Conservation (phyloP, 1,140 invertebrate species). For the Drosophila dunni region DNA sequence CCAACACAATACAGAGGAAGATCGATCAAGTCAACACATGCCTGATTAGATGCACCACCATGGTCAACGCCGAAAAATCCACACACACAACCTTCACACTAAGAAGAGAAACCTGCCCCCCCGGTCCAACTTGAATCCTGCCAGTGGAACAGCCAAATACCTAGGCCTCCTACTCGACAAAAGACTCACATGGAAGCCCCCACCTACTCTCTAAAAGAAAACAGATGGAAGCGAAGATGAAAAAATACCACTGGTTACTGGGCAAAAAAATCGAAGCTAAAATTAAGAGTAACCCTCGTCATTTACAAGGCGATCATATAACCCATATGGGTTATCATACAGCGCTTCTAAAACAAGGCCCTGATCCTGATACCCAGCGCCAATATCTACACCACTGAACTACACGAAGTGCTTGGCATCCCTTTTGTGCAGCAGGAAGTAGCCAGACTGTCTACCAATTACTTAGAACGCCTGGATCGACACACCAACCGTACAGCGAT, state of each 20-base stretch:
- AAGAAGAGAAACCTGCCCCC: neutral
- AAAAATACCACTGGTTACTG: too few relatives aligned
- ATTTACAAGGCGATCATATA: neutral
- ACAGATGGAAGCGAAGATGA: too few relatives aligned
- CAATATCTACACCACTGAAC: too few relatives aligned
- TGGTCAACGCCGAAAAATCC: neutral
- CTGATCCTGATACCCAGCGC: neutral
- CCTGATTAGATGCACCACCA: neutral
- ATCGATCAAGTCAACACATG: neutral
- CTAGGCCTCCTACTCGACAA: neutral
- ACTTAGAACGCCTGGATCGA: too few relatives aligned
- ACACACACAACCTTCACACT: neutral
- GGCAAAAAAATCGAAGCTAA: too few relatives aligned
- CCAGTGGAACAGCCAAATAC: neutral
- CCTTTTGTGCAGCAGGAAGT: too few relatives aligned
- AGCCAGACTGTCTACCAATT: too few relatives aligned
- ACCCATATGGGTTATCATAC: neutral
- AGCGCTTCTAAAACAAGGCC: neutral
- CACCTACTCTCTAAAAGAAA: neutral
- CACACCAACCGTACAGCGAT: too few relatives aligned
- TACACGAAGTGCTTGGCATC: too few relatives aligned
- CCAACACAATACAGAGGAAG: neutral
- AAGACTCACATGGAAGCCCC: neutral
- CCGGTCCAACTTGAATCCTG: neutral
- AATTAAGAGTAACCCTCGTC: too few relatives aligned